These are phyloP conservation scores for Channa argus DNA, from an alignment of 2,113 vertebrate genomes.

Conservation along the genomic window DNA sequence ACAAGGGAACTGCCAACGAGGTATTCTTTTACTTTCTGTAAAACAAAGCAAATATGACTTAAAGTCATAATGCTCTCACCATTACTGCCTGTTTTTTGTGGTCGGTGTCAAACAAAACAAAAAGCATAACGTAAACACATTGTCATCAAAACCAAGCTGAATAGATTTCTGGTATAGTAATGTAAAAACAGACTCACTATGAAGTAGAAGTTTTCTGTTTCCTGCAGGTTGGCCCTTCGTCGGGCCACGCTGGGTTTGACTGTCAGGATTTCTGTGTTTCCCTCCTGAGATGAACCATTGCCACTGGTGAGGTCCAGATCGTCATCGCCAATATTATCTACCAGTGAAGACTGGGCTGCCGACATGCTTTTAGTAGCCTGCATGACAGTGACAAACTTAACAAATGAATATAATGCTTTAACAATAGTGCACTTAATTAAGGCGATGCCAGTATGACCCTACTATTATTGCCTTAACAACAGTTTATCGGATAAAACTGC, in stretches of 20 bases:
- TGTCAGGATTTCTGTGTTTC: conserved; percentile 75
- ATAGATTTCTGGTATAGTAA: too few relatives aligned
- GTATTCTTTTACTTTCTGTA: conserved; percentile 86
- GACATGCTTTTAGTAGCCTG: conserved; percentile 84
- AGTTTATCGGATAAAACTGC: too few relatives aligned
- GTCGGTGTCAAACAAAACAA: too few relatives aligned
- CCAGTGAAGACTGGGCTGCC: conserved; percentile 77
- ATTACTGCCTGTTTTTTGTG: too few relatives aligned
- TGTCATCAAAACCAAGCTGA: too few relatives aligned
- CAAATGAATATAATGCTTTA: not conserved
- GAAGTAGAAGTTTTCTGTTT: conserved; percentile 86
- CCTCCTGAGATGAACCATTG: conserved; percentile 75
- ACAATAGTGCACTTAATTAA: not conserved
- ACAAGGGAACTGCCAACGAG: conserved; percentile 81
- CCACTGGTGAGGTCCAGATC: conserved; percentile 78
- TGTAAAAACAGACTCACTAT: conserved; percentile 72
- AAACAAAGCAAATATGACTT: conserved; percentile 23
- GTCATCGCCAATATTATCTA: conserved; percentile 81
- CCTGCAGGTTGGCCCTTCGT: conserved; percentile 85
- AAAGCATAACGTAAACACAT: too few relatives aligned
- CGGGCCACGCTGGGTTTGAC: conserved; percentile 72
- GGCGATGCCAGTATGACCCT: not conserved
- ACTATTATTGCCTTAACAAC: too few relatives aligned
- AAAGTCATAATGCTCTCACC: not conserved
- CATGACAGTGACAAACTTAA: not conserved